Evolutionary conservation across 1,140 invertebrate genomes (phyloP), one percentile per base, ranked within the genome.

Genomic region (Nasonia vitripennis): DNA sequence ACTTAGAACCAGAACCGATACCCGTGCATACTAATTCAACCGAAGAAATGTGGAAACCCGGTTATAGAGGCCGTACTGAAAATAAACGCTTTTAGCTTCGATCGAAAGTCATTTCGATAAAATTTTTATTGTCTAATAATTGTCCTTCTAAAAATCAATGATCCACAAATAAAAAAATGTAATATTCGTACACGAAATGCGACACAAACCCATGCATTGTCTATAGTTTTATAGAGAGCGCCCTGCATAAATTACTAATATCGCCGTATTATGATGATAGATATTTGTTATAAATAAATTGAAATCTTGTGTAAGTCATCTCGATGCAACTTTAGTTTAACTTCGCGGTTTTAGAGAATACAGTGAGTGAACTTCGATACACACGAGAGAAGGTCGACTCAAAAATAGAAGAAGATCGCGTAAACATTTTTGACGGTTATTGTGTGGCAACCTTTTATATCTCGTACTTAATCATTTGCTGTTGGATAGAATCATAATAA

Each of bases 51-150:
- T 84, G 55, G 80, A 84, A 77, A 77, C 84, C 84, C 34, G 67
- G 87, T 55, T 83, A 86, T 48, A 37, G 84, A 70, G 81, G 84
- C 9, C 84, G 86, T 17, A 87, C 84, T 34, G 68, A 87, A 23
- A 87, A 87, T 80, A 87, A 87, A 86, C 74, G 86, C 14, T 86
- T 71, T 34, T 71, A 71, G 14, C 10, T 71, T 62, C 20, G 5
- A 71, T 71, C 12, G 68, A 34, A 31, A 62, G 1, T 20, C 17
- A 55, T 14, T 17, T 55, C 4, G 51, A 55, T 55, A 55, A 55
- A 14, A 27, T 70, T 5, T 10, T 70, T 70, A 11, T 70, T 7
- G 27, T 23, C 27, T 11, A 11, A 23, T 23, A 70, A 70, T 70
- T 23, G 67, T 70, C 2, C 1, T 6, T 27, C 27, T 5, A 6